Conservation (phyloP, 2,113 vertebrate species). For the Thunnus thynnus region DNA sequence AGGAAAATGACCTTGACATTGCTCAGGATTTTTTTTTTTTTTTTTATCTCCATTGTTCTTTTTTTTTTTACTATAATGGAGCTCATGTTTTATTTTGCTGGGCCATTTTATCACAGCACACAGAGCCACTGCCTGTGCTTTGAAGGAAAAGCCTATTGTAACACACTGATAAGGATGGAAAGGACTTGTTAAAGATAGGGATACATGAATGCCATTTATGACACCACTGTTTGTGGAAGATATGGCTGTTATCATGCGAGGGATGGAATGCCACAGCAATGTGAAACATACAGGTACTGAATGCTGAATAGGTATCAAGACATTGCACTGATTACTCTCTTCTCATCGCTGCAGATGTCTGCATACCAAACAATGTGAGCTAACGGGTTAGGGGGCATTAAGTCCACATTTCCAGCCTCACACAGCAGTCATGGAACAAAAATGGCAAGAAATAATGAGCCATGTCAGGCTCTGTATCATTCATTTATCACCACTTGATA, state of each 20-base stretch:
- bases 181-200: constrained; percentile 4
- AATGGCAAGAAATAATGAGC: constrained; percentile 10
- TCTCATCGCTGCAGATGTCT: background rate
- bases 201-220: constrained; percentile 24
- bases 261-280: constrained; percentile 4
- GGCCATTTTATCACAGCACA: constrained; percentile 22
- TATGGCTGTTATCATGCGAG: constrained; percentile 2
- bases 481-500: constrained; percentile 45
- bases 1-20: constrained; percentile 53
- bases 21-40: constrained; percentile 16
- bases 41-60: constrained; percentile 26
- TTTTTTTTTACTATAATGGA: constrained; percentile 18
- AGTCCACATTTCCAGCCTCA: constrained; percentile 19
- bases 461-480: constrained; percentile 18
- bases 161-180: constrained; percentile 25
- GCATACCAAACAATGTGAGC: constrained; percentile 1
- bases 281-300: background rate
- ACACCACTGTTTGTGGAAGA: constrained; percentile 22
- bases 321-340: background rate
- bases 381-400: constrained; percentile 7
- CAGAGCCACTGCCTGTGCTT: constrained; percentile 18
- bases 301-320: background rate
- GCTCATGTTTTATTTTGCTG: constrained; percentile 37
- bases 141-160: constrained; percentile 2
- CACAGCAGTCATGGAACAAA: constrained; percentile 25